Percentiles rank a stretch among this genome's conserved stretches.
phyloP scores from a whole-genome alignment of 2,113 vertebrate species.

The Serilophus lunatus region DNA sequence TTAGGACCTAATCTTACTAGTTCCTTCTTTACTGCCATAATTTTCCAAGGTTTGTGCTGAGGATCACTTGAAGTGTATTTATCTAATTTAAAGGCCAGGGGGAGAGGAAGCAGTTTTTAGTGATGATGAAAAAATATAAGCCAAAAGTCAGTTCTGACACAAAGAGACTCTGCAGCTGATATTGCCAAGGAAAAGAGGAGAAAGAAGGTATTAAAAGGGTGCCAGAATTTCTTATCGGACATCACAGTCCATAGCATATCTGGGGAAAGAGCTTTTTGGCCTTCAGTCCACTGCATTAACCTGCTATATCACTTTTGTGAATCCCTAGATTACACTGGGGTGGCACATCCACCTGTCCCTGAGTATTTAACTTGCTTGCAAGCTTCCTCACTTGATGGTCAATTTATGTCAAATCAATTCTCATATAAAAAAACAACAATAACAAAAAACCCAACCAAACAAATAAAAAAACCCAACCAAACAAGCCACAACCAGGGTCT shows the following conservation, averaged over 20 bases:
- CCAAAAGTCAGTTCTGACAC: background rate
- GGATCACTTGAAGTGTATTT: background rate
- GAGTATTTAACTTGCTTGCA: background rate
- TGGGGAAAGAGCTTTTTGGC: background rate
- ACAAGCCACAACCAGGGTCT: background rate
- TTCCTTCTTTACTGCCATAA: background rate
- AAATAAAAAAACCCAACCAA: background rate
- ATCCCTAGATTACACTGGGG: background rate
- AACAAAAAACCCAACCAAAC: no score
- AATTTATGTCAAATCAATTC: background rate
- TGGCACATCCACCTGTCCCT: background rate
- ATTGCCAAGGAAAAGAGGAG: background rate
- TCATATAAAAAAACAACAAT: background rate
- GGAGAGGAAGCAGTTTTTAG: background rate
- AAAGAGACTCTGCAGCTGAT: background rate
- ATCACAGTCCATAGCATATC: background rate
- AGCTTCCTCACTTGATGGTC: background rate
- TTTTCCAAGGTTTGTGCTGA: background rate
- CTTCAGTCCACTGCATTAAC: background rate
- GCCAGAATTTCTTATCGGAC: background rate
- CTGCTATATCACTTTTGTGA: background rate
- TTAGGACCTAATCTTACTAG: background rate
- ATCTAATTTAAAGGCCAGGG: background rate
- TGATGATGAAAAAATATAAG: background rate
- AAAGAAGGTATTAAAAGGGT: background rate